phyloP scores from a whole-genome alignment of 1,140 invertebrate species.

The Diploscapter pachys region DNA sequence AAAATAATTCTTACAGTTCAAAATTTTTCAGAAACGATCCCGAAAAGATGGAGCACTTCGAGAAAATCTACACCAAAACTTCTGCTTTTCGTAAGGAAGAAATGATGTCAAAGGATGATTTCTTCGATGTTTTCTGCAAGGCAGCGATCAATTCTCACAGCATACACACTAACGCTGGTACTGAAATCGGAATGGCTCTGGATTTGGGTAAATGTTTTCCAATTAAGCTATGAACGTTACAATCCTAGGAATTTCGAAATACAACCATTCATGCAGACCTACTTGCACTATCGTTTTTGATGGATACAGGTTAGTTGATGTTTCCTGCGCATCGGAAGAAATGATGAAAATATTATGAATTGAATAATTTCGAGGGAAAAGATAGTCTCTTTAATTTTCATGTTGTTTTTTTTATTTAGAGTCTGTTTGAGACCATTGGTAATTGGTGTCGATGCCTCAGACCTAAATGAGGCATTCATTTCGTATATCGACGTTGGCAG shows the following conservation, averaged over 20 bases:
- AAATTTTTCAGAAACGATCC: constrained; percentile 33
- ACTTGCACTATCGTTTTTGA: constrained; percentile 52
- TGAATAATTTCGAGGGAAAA: no score
- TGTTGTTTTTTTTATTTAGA: not conserved
- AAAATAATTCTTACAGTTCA: no score
- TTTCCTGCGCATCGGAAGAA: no score
- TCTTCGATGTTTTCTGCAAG: constrained; percentile 52
- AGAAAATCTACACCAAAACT: constrained; percentile 46
- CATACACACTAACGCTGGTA: constrained; percentile 49
- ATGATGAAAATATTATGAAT: no score
- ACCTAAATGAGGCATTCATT: constrained; percentile 42
- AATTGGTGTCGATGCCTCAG: constrained; percentile 39
- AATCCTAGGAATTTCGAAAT: constrained; percentile 40
- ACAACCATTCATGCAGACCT: constrained; percentile 52
- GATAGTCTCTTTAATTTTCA: no score
- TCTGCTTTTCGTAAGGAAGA: constrained; percentile 40
- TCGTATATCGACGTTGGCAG: constrained; percentile 51
- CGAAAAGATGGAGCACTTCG: constrained; percentile 44
- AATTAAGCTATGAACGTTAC: not conserved
- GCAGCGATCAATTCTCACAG: constrained; percentile 50
- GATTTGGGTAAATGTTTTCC: constrained; percentile 38
- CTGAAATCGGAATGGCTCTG: constrained; percentile 48
- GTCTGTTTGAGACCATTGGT: constrained; percentile 47
- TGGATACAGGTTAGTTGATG: constrained; percentile 24
- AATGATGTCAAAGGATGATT: constrained; percentile 37